These are phyloP conservation scores for Dendropsophus ebraccatus DNA, from an alignment of 2,113 vertebrate species.

Conservation along the genomic window DNA sequence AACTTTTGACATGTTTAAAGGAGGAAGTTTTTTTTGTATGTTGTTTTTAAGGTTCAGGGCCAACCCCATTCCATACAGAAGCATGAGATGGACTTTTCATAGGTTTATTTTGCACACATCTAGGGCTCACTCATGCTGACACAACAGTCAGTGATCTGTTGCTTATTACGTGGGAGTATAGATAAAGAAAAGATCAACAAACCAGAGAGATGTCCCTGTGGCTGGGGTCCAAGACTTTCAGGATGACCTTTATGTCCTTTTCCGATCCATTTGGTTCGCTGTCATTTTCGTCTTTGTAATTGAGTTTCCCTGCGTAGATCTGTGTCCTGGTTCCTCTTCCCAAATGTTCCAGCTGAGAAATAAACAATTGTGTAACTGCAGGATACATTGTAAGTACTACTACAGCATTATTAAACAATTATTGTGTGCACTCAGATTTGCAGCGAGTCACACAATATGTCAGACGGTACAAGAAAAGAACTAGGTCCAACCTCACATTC, in stretches of 20 bases:
- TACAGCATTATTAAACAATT: not conserved
- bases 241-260: conserved; percentile 90
- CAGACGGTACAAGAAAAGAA: not conserved
- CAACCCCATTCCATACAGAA: too few relatives aligned
- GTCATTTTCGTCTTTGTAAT: conserved; percentile 78
- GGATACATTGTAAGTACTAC: not conserved
- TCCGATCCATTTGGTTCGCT: conserved; percentile 77
- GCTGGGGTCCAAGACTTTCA: conserved; percentile 92
- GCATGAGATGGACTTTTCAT: too few relatives aligned
- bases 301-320: conserved; percentile 87
- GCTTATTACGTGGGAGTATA: not conserved
- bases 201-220: conserved; percentile 96
- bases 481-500: not conserved
- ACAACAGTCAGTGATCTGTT: not conserved
- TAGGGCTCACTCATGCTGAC: not conserved
- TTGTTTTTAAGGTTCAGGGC: too few relatives aligned
- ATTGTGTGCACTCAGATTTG: not conserved
- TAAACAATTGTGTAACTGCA: conserved; percentile 8
- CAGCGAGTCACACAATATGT: not conserved
- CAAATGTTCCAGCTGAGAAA: conserved; percentile 86
- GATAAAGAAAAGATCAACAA: conserved; percentile 65
- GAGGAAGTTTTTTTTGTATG: too few relatives aligned
- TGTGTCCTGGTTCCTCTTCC: conserved; percentile 92
- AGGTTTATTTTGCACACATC: not conserved
- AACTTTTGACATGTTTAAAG: too few relatives aligned